phyloP scores from a whole-genome alignment of 2,888 invertebrate genomes.

The Sialis lutaria region DNA sequence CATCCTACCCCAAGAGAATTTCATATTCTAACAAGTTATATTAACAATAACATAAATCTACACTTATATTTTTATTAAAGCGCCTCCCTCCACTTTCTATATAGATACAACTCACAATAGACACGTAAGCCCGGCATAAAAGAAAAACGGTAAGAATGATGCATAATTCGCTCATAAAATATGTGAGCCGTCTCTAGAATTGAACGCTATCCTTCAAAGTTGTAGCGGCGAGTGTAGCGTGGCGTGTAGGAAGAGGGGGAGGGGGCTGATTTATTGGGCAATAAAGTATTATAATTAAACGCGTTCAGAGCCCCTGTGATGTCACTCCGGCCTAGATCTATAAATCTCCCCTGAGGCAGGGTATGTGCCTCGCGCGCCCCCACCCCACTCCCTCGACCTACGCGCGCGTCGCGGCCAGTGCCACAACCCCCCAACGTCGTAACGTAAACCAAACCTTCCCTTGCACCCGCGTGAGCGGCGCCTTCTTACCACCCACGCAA shows the following conservation, averaged over 20 bases:
- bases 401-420: not conserved
- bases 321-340: conserved; percentile 30
- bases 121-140: too few relatives aligned
- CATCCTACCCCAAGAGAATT: too few relatives aligned
- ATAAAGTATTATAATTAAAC: conserved; percentile 69
- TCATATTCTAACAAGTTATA: too few relatives aligned
- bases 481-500: too few relatives aligned
- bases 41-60: too few relatives aligned
- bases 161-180: conserved; percentile 53
- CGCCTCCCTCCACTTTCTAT: too few relatives aligned
- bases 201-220: conserved; percentile 46
- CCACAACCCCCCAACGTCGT: not conserved
- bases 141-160: conserved; percentile 18
- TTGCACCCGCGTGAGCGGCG: too few relatives aligned
- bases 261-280: conserved; percentile 55
- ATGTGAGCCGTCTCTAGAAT: conserved; percentile 43
- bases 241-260: not conserved
- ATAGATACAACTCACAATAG: too few relatives aligned
- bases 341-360: conserved; percentile 26
- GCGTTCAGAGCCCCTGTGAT: conserved; percentile 31
- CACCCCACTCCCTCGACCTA: not conserved
- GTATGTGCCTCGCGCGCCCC: conserved; percentile 6
- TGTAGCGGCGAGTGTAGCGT: conserved; percentile 16
- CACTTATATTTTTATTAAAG: too few relatives aligned
- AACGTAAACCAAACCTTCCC: not conserved